These are phyloP conservation scores for Carlito syrichta DNA, from an alignment of 2,113 vertebrate genomes.

Conservation along the genomic window DNA sequence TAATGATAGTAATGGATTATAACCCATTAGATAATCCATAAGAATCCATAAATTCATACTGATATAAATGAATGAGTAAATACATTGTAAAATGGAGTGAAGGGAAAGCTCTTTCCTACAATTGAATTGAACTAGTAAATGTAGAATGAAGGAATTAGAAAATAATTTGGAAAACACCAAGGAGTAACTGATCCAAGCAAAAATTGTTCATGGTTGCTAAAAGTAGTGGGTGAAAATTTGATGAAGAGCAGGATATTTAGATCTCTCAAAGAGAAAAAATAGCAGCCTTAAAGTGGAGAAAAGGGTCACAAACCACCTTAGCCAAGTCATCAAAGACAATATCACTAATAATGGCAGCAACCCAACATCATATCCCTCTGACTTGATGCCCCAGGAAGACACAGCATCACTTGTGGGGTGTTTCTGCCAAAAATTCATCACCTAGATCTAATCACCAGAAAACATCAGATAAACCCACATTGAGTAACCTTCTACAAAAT, in stretches of 20 bases:
- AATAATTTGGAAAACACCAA: background rate
- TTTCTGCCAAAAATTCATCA: constrained; percentile 60
- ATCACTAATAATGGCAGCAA: background rate
- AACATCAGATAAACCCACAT: constrained; percentile 66
- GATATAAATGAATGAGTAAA: background rate
- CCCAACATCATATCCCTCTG: background rate
- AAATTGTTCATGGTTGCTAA: background rate
- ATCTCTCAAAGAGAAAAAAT: background rate
- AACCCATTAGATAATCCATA: background rate
- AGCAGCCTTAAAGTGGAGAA: background rate
- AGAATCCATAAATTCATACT: background rate
- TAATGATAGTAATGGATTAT: background rate
- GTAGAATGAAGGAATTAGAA: background rate
- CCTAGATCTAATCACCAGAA: constrained; percentile 58
- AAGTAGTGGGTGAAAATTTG: background rate
- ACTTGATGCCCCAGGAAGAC: background rate
- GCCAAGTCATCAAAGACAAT: background rate
- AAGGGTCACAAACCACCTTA: background rate
- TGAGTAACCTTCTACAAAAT: constrained; percentile 63
- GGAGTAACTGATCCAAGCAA: background rate
- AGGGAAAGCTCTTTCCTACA: background rate
- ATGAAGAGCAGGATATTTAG: background rate
- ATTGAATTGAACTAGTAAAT: background rate
- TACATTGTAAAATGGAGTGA: background rate
- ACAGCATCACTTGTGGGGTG: background rate